Base-by-base conservation (phyloP, 2,888 invertebrate species). In the Scrobipalpa atriplicella region DNA sequence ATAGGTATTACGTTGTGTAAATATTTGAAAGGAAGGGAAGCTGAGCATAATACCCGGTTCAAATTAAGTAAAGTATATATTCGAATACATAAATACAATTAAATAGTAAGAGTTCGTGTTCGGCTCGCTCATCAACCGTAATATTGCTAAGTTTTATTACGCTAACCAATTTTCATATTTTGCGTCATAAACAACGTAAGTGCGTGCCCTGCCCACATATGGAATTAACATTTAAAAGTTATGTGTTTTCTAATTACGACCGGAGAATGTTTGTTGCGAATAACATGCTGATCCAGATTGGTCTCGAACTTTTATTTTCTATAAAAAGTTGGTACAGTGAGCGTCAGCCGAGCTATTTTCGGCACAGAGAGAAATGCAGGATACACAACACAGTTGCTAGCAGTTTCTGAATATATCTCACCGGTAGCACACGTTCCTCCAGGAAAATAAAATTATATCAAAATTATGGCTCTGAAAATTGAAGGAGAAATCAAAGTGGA, bases 391-490 rank as follows among this genome's bases (percentile, higher is more conserved):
- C 36, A 38, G 13, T 56, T 56, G 54, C 58, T 36, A 58, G 58
- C 58, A 84, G 83, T 84, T 71, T 78, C 70, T 67, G 68, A 66
- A 73, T 69, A 75, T 74, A 72, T 75, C 75, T 68, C 71, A 69
- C 62, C 68, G 67, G 71, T 64, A 64, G 67, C 67, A 69, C 68
- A 77, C 79, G 79, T 67, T 69, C n/a, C 69, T 65, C 64, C 58
- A 66, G 29, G 68, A 69, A 13, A 13, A 43, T 43, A 43, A 43
- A 43, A 67, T 51, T 16, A 16, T 29, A 16, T 6, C 29, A 41
- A 62, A 68, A 78, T 54, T 71, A 92, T 92, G 92, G 75, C 86
- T 65, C 72, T 92, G 51, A 82, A 81, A 74, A 74, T 90, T 68
- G 84, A 82, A 67, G 67, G 68, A 41, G 89, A 92, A 78, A 71